Evolutionary conservation across 2,797 vertebrate genomes (phyloP), one percentile per base, ranked within the genome.

Genomic region (Neosilurus hyrtlii): DNA sequence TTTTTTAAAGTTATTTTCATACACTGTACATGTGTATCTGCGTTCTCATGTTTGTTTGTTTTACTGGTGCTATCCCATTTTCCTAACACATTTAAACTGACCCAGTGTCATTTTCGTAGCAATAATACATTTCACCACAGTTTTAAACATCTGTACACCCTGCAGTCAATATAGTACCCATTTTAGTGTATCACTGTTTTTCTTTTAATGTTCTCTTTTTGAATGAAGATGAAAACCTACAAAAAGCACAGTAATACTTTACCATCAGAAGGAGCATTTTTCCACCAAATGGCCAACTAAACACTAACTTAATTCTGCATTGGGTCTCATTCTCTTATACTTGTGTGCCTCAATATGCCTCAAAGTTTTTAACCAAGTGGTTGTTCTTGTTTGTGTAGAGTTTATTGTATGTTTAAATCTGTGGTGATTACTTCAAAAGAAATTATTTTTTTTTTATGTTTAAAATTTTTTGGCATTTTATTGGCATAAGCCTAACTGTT

Each of bases 271-370:
- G 15, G 71, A 72, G 61, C 76, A 86, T 87, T 63, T 81, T 82
- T 82, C 89, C 61, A 79, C 89, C 85, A 83, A 82, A 82, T 70
- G 83, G 62, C 80, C 83, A 85, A 85, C 83, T 82, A 88, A 88
- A 90, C 88, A 89, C 87, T 88, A 87, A 85, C 75, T 81, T 75
- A 30, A 56, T 75, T 82, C 81, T 70, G 30, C 43, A 35, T 81
- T 75, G 72, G 56, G 49, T 79, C 68, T 79, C 26, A 9, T 87
- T 86, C 37, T 71, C 68, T 79, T 49, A 67, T 85, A 82, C 83
- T 81, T 79, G 81, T 87, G 87, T 86, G 87, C 84, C 83, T 88
- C 79, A 59, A 56, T 86, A 70, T 86, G 75, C 82, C 82, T 87
- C 80, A 63, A 62, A 80, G 30, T 81, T 82, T 84, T 82, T 76